Base-by-base conservation (phyloP, 1,140 invertebrate genomes). In the Harlomillsia oculata region DNA sequence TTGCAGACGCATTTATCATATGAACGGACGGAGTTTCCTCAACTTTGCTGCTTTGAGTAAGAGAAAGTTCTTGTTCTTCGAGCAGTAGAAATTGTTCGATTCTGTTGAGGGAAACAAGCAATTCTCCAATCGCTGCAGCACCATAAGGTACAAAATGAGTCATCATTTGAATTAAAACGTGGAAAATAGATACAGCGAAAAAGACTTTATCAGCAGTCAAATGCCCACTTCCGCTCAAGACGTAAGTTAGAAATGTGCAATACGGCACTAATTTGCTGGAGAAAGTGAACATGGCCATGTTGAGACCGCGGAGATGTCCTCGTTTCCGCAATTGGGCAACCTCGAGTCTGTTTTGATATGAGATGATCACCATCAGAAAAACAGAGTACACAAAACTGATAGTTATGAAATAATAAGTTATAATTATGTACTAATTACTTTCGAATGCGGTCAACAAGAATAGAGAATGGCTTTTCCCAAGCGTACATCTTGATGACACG, bases 401-500 rank as follows among this genome's bases (percentile, higher is more conserved):
- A 26, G 2, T 25, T n/a, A 8, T 44, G n/a, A 44, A 26, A 44
- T 44, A 18, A 16, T 30, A 46, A 13, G n/a, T 32, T 30, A 30
- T 30, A 39, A 25, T 5, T 34, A 9, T 30, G 21, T 45, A 18
- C 16, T 13, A 18, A 26, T 57, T 53, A 63, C 62, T 25, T 43
- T 18, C 62, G 36, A 14, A 61, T 40, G 8, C 49, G 14, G 28
- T 61, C 23, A n/a, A 65, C 57, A 13, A 65, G n/a, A 1, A 26
- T 13, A 11, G 54, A 49, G 55, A 85, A 84, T 3, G 82, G 80
- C 53, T 76, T 78, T 63, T 86, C 83, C 83, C 83, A 85, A 1
- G 81, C 79, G 62, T 85, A 85, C 83, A 88, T 87, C 72, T 88
- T 89, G 20, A 89, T 82, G 0, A 79, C 77, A 73, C 83, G 63